Conservation (phyloP, 2,888 invertebrate genomes). For the Pollenia griseotomentosa region DNA sequence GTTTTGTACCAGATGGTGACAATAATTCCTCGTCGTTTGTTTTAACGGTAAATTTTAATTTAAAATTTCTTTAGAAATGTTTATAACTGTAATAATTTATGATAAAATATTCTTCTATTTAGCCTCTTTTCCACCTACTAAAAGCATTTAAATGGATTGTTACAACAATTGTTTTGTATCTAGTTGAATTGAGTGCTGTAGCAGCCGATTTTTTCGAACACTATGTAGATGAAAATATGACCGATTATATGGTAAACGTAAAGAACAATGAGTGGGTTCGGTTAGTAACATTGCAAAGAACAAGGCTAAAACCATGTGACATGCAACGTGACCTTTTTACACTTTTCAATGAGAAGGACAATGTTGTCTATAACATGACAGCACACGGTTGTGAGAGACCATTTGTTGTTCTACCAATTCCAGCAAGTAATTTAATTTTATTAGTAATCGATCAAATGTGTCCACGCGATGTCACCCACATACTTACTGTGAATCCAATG, state of each 20-base stretch:
- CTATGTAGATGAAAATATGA: constrained; percentile 85
- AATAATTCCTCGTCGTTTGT: constrained; percentile 87
- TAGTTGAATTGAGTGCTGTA: constrained; percentile 85
- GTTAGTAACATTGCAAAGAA: constrained; percentile 89
- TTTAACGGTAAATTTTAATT: constrained; percentile 86
- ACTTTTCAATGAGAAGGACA: constrained; percentile 85
- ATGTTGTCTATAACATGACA: constrained; percentile 85
- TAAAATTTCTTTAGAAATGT: neutral
- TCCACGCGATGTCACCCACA: constrained; percentile 85
- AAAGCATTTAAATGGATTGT: constrained; percentile 86
- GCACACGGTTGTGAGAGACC: constrained; percentile 85
- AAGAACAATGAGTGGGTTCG: constrained; percentile 87
- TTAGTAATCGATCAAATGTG: constrained; percentile 90
- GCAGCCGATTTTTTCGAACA: constrained; percentile 84
- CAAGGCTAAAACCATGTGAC: constrained; percentile 94
- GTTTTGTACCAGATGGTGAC: constrained; percentile 89
- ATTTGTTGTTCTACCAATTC: constrained; percentile 90
- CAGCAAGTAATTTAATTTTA: constrained; percentile 91
- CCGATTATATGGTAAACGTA: constrained; percentile 83
- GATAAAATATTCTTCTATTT: constrained; percentile 69
- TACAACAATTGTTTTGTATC: constrained; percentile 86
- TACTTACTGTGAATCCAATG: constrained; percentile 83
- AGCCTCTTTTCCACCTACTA: constrained; percentile 87
- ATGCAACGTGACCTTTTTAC: constrained; percentile 87
- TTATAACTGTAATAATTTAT: too few relatives aligned